phyloP scores from a whole-genome alignment of 2,113 vertebrate species.

The Urocynchramus pylzowi region DNA sequence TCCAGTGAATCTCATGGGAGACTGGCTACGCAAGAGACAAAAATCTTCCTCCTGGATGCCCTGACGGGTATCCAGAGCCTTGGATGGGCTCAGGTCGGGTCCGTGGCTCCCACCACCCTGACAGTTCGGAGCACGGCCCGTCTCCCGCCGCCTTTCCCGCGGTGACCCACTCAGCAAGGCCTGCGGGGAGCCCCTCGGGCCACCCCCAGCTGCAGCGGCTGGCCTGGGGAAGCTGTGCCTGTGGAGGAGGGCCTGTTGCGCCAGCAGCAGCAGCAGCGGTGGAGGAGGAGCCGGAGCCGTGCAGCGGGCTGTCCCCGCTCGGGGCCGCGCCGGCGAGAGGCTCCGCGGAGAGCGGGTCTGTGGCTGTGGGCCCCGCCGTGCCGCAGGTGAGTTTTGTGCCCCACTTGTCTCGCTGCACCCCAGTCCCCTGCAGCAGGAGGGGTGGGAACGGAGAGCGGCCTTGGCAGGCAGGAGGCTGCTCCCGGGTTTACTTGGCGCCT shows the following conservation, averaged over 20 bases:
- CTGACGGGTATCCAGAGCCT: neutral
- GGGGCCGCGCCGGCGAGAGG: fast-evolving
- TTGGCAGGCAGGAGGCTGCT: neutral
- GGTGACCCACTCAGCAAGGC: fast-evolving
- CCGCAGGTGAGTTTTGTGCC: neutral
- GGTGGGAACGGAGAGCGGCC: fast-evolving
- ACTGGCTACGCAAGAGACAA: fast-evolving
- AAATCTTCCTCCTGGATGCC: too few species aligned
- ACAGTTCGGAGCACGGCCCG: too few species aligned
- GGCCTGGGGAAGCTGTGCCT: fast-evolving
- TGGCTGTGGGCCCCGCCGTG: fast-evolving
- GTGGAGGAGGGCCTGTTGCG: fast-evolving
- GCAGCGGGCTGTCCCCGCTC: fast-evolving
- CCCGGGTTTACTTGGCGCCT: fast-evolving
- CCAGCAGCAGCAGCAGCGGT: neutral
- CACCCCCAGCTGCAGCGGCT: fast-evolving
- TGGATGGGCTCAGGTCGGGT: neutral
- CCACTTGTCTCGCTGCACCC: fast-evolving
- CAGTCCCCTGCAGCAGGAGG: neutral
- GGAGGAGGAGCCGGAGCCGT: neutral
- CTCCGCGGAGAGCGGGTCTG: neutral
- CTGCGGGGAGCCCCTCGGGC: fast-evolving
- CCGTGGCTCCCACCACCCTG: fast-evolving
- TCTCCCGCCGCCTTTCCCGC: neutral
- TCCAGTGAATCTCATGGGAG: fast-evolving